These are phyloP conservation scores for Cataglyphis hispanica DNA, from an alignment of 1,140 invertebrate species.

Conservation along the genomic window DNA sequence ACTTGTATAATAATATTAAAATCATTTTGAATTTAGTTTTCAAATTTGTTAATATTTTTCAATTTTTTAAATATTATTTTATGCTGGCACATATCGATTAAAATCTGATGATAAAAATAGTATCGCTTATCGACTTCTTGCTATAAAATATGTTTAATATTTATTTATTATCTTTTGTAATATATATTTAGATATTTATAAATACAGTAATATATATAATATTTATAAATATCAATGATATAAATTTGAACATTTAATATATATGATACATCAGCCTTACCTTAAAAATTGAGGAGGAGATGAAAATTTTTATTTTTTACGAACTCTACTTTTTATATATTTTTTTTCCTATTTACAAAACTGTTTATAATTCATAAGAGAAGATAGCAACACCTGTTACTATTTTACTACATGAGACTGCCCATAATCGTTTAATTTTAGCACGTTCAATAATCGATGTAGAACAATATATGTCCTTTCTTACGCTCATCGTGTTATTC, in stretches of 20 bases:
- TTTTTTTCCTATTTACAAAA: not conserved
- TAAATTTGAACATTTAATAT: not conserved
- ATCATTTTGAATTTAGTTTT: no score
- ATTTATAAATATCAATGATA: not conserved
- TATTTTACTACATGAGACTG: conserved; percentile 12
- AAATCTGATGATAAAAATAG: no score
- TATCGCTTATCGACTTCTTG: no score
- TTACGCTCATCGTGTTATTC: conserved; percentile 20
- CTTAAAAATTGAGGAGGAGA: not conserved
- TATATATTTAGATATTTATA: not conserved
- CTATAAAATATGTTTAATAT: no score
- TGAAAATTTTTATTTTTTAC: not conserved
- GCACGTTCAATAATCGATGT: conserved; percentile 32
- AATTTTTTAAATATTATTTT: no score
- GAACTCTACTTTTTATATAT: not conserved
- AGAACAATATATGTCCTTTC: not conserved
- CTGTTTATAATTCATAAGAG: conserved; percentile 43
- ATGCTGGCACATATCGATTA: no score
- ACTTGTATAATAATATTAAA: no score
- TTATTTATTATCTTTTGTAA: no score
- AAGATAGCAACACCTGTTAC: conserved; percentile 31
- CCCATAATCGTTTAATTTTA: conserved; percentile 36
- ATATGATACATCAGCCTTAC: not conserved
- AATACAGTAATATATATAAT: not conserved
- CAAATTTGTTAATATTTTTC: no score